Evolutionary conservation across 2,888 invertebrate species (phyloP).

Genomic region (Teleogryllus oceanicus): DNA sequence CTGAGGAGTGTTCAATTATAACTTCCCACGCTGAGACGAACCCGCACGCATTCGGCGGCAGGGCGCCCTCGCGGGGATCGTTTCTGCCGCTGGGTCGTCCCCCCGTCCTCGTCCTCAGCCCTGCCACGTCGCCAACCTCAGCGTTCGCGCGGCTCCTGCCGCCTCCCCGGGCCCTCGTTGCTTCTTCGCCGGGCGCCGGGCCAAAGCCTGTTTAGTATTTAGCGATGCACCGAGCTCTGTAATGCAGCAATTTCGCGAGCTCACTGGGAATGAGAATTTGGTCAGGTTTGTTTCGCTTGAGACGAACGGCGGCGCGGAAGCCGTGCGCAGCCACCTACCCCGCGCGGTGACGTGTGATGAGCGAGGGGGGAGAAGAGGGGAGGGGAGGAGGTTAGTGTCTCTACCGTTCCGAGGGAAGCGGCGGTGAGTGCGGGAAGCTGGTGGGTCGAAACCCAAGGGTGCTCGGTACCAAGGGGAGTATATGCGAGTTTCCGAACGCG

Average conservation of each 20-base stretch:
- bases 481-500: background rate
- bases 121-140: background rate
- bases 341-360: background rate
- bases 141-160: background rate
- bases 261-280: background rate
- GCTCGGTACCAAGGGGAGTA: background rate
- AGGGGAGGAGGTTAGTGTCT: background rate
- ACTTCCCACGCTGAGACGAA: background rate
- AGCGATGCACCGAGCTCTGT: constrained; percentile 18
- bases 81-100: too few relatives aligned
- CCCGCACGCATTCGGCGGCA: too few relatives aligned
- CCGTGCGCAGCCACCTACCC: background rate
- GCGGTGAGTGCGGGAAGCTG: background rate
- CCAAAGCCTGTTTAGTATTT: constrained; percentile 4
- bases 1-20: background rate
- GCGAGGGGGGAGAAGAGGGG: background rate
- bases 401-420: background rate
- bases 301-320: background rate
- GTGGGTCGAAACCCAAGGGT: background rate
- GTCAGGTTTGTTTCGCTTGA: constrained; percentile 10
- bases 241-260: constrained; percentile 18
- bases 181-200: background rate
- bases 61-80: too few relatives aligned
- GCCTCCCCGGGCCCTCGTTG: background rate
- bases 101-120: too few relatives aligned